These are phyloP conservation scores for Sturmia bella DNA, from an alignment of 2,888 invertebrate species.

Conservation along the genomic window DNA sequence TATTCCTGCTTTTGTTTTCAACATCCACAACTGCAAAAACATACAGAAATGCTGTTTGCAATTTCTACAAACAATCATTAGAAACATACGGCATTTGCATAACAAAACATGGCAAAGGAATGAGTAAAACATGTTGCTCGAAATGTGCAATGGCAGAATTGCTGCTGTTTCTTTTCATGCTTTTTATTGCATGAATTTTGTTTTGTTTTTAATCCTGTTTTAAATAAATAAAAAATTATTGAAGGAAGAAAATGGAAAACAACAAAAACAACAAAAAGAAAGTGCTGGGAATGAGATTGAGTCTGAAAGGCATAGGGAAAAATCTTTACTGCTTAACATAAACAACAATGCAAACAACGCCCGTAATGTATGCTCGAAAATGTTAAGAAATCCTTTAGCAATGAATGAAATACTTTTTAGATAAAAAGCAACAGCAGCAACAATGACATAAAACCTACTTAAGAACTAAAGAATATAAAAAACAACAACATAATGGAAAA, in stretches of 20 bases:
- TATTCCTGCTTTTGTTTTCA: too few species aligned
- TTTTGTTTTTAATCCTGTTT: conserved; percentile 64
- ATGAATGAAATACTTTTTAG: conserved; percentile 45
- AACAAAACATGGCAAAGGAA: conserved; percentile 4
- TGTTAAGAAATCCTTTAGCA: conserved; percentile 57
- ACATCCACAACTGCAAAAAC: too few species aligned
- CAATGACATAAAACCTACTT: conserved; percentile 44
- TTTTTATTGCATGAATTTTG: conserved; percentile 33
- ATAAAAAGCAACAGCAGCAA: conserved; percentile 29
- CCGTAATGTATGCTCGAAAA: conserved; percentile 58
- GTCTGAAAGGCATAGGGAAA: not conserved
- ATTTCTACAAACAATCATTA: too few species aligned
- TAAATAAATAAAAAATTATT: conserved; percentile 26
- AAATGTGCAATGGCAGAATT: conserved; percentile 30
- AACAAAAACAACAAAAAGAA: not conserved
- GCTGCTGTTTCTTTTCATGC: too few species aligned
- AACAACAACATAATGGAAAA: conserved; percentile 42
- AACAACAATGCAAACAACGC: conserved; percentile 28
- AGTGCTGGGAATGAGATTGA: conserved; percentile 16
- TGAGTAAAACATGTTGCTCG: conserved; percentile 28
- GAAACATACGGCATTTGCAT: conserved; percentile 29
- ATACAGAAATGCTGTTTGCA: too few species aligned
- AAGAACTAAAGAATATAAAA: not conserved
- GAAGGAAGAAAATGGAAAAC: too few species aligned
- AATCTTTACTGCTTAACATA: conserved; percentile 11